Conservation (phyloP, 2,113 vertebrate species). For the Muntiacus muntjak region DNA sequence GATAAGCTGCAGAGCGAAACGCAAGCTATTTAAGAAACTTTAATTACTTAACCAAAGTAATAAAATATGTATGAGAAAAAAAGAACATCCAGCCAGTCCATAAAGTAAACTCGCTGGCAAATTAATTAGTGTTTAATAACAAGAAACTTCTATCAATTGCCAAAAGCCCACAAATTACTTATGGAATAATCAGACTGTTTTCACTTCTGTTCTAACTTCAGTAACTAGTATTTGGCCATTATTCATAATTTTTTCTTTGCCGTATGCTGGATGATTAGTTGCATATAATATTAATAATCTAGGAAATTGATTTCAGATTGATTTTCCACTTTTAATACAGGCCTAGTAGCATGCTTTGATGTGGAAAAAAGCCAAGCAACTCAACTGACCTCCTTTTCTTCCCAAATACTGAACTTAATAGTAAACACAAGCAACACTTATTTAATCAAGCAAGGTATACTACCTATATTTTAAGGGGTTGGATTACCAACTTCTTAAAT, state of each 20-base stretch:
- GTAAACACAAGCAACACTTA: fast-evolving
- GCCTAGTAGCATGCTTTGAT: neutral
- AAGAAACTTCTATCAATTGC: constrained; percentile 20
- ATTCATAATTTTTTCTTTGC: neutral
- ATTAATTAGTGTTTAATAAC: constrained; percentile 56
- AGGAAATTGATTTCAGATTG: neutral
- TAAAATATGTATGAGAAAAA: constrained; percentile 56
- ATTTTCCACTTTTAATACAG: neutral
- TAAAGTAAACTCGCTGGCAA: constrained; percentile 41
- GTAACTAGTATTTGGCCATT: neutral
- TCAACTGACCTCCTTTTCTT: neutral
- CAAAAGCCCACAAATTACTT: constrained; percentile 17
- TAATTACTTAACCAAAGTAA: constrained; percentile 57
- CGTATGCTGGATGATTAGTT: neutral
- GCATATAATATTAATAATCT: neutral
- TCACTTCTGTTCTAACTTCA: neutral
- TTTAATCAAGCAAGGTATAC: neutral
- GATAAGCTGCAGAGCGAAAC: neutral
- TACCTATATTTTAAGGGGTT: neutral
- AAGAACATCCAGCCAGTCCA: constrained; percentile 14
- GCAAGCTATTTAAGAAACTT: constrained; percentile 41
- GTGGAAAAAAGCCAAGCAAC: neutral
- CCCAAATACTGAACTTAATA: neutral
- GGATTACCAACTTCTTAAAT: neutral
- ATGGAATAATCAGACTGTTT: neutral